phyloP scores from a whole-genome alignment of 2,113 vertebrate genomes.

The Herpailurus yagouaroundi region DNA sequence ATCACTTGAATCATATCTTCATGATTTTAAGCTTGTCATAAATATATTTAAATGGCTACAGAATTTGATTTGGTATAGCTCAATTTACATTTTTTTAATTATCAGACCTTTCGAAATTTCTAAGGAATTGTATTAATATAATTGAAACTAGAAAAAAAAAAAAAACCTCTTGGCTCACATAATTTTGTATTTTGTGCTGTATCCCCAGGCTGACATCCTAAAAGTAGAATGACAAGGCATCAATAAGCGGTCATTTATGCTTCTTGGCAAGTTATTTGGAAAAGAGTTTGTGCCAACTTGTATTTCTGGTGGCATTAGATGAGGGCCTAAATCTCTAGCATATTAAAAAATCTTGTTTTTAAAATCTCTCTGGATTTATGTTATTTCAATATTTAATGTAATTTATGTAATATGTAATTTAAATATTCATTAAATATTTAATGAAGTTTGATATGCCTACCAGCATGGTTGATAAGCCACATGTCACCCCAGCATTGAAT shows the following conservation, averaged over 20 bases:
- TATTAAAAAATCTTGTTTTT: neutral
- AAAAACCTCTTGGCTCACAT: neutral
- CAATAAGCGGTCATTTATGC: neutral
- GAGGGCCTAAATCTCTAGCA: neutral
- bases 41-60: neutral
- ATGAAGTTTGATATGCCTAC: no score
- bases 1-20: neutral
- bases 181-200: neutral
- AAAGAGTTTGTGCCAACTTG: neutral
- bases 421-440: no score
- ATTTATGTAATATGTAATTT: no score
- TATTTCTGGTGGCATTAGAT: neutral
- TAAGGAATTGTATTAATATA: neutral
- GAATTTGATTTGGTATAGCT: no score
- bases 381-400: no score
- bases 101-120: neutral
- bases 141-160: neutral
- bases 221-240: neutral
- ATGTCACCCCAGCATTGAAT: neutral
- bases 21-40: neutral
- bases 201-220: neutral
- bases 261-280: neutral
- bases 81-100: no score
- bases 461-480: neutral
- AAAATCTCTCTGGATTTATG: neutral